phyloP scores from a whole-genome alignment of 2,113 vertebrate genomes.

The Oncorhynchus mykiss region DNA sequence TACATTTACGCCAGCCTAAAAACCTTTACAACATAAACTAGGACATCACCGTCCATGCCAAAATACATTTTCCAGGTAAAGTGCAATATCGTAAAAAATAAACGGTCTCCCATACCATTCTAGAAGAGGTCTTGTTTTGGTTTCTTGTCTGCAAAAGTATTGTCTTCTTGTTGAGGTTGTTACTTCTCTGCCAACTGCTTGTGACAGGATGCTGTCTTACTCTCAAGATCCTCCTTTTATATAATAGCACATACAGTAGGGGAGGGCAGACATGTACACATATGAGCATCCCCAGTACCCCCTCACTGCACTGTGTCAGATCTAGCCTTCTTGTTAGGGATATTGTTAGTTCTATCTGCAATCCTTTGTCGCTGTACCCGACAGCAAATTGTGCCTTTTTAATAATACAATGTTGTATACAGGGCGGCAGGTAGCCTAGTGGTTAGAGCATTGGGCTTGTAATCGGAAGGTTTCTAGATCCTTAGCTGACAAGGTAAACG shows the following conservation, averaged over 20 bases:
- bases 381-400: too few species aligned
- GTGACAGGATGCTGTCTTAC: conserved; percentile 44
- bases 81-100: conserved; percentile 25
- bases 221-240: conserved; percentile 37
- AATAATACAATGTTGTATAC: too few species aligned
- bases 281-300: too few species aligned
- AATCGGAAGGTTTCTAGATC: too few species aligned
- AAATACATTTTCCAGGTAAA: conserved; percentile 9
- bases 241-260: conserved; percentile 1
- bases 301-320: too few species aligned
- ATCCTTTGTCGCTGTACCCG: too few species aligned
- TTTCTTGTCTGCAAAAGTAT: not conserved
- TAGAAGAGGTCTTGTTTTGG: conserved; percentile 23
- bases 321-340: too few species aligned
- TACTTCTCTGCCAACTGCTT: conserved; percentile 27
- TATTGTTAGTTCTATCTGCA: too few species aligned
- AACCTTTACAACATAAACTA: not conserved
- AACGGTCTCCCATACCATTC: conserved; percentile 63
- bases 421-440: too few species aligned
- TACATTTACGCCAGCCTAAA: not conserved
- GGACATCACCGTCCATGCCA: not conserved
- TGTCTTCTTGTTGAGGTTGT: conserved; percentile 25
- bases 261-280: not conserved
- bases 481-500: too few species aligned
- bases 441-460: too few species aligned